Evolutionary conservation across 1,140 invertebrate species (phyloP), one percentile per base, ranked within the genome.

Genomic region (Drosophila rufa): DNA sequence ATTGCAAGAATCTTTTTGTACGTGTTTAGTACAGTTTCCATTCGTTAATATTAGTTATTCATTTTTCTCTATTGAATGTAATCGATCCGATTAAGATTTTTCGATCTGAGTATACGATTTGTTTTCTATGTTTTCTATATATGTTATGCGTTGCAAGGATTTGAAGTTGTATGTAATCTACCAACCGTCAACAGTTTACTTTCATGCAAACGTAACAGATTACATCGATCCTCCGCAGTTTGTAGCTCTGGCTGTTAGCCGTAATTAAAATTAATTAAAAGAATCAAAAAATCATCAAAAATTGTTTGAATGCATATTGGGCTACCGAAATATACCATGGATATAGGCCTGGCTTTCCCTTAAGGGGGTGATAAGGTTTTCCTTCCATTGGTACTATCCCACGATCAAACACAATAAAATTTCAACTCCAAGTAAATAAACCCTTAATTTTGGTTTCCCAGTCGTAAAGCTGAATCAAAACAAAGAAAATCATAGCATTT

Each of bases 171-270:
- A 25, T 46, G 17, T 43, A 36, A 42, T 75, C 48, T 64, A 75
- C 69, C 56, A 75, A 75, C 71, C 71, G 69, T 75, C 14, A 46
- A 55, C 25, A 33, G 25, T 25, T 47, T 38, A 38, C 25, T 38
- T 46, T 62, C 57, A 62, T 61, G 48, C 56, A 74, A 33, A 74
- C 47, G 22, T 40, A 75, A 46, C 38, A 46, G 42, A 75, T 30
- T 55, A 75, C 48, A 64, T 55, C 17, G 43, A 38, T 75, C 70
- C 69, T 55, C 50, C 50, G 36, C 22, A 14, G 30, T 38, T 7
- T 33, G 55, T 43, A 22, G 25, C 42, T 74, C n/a, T 55, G 27
- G 36, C 38, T 75, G 19, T 47, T 62, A 75, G 42, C 50, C 58
- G 33, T 36, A 36, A 15, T 55, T 55, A 55, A 55, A 55, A 17